Percentiles rank a stretch among this genome's conserved stretches.
Conservation (phyloP, 2,113 vertebrate species). For the Oryzias melastigma region DNA sequence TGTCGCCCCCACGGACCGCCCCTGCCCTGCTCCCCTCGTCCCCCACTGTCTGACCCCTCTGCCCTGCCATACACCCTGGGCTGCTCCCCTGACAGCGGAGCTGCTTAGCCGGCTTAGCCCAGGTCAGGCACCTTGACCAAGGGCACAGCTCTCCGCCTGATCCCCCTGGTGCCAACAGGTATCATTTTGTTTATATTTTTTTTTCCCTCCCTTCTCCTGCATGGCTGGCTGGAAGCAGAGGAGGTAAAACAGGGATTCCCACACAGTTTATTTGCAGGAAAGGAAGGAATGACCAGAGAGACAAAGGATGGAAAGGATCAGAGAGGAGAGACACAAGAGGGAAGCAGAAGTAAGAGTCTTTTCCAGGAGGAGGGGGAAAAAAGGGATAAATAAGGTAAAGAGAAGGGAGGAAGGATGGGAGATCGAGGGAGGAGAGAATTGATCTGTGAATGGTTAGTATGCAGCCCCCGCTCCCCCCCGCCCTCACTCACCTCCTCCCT, state of each 20-base stretch:
- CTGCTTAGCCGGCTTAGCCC: conserved; percentile 75
- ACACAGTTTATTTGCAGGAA: conserved; percentile 7
- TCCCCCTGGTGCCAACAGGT: conserved; percentile 53
- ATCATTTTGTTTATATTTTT: conserved; percentile 42
- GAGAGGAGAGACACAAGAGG: conserved; percentile 28
- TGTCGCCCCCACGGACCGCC: conserved; percentile 49
- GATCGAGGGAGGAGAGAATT: conserved; percentile 76
- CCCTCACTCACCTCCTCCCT: conserved; percentile 17
- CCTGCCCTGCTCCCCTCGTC: conserved; percentile 41
- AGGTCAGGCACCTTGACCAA: conserved; percentile 75
- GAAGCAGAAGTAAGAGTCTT: conserved; percentile 39
- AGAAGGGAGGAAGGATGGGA: conserved; percentile 67
- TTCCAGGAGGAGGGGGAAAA: conserved; percentile 23
- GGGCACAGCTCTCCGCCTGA: conserved; percentile 56
- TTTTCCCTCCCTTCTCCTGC: conserved; percentile 10
- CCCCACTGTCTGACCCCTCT: conserved; percentile 64
- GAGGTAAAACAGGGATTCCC: conserved; percentile 35
- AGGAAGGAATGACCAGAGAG: conserved; percentile 14
- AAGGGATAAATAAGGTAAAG: conserved; percentile 68
- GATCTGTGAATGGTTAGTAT: conserved; percentile 83
- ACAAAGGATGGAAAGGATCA: conserved; percentile 40
- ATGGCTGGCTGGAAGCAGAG: conserved; percentile 28
- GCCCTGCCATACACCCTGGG: conserved; percentile 61
- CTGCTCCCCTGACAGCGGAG: conserved; percentile 69
- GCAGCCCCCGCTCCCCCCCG: conserved; percentile 61